Evolutionary conservation across 2,113 vertebrate species (phyloP), one percentile per base, ranked within the genome.

Genomic region (Lycaon pictus): DNA sequence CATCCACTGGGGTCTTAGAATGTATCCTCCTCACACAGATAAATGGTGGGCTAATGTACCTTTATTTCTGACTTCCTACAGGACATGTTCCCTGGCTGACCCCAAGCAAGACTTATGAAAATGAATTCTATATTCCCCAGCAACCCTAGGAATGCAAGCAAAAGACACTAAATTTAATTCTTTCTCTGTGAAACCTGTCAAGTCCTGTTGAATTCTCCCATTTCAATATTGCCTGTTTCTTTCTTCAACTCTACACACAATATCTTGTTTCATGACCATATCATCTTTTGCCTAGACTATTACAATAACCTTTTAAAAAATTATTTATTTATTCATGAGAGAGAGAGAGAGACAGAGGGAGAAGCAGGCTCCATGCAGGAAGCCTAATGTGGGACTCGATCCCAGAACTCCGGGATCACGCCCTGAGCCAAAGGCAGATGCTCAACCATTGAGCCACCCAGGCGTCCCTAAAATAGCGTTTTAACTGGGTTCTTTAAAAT

Each of bases 11-110:
- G 9, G 2, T 55, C 48, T 53, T 55, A 32, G 76, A 55, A 55
- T 5, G 29, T 55, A 79, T 16, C 51, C 17, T 55, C 10, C 27
- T 4, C 76, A 79, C 17, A 20, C 71, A 74, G 35, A 43, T 23
- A 11, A 22, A 22, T 20, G 11, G 5, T 32, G 65, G 29, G 32
- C 27, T 79, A 79, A 16, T 19, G 4, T 74, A n/a, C 15, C 37
- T 88, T 96, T 76, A 90, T 65, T 93, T 93, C 67, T 83, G 62
- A 90, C 60, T 91, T 37, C 32, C 81, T 82, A 92, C 11, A 84
- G 20, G 77, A 71, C 43, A 88, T 77, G 3, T 58, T 8, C 16
- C 81, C 35, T n/a, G 32, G 86, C 3, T 96, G 35, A 97, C 35
- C 55, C 80, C 90, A 91, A 91, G 63, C 16, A 95, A 93, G 6